These are phyloP conservation scores for Oligia strigilis DNA, from an alignment of 2,888 invertebrate genomes.

Conservation along the genomic window DNA sequence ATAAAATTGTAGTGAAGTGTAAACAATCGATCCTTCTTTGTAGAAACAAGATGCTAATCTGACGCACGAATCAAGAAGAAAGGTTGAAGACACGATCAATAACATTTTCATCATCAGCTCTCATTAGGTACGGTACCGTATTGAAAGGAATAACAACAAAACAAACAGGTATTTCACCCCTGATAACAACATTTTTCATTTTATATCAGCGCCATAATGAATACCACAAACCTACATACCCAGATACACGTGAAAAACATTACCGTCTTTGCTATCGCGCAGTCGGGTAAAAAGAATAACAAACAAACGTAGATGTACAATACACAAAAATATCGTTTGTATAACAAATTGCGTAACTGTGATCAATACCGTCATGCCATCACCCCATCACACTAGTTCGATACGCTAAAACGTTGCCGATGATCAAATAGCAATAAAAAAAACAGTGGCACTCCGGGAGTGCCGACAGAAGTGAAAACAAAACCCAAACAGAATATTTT, in stretches of 20 bases:
- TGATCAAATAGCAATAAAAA: constrained; percentile 3
- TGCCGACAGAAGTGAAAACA: too few species aligned
- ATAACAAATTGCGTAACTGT: constrained; percentile 14
- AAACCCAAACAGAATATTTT: too few species aligned
- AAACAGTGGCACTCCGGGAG: not conserved
- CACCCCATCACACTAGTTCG: not conserved
- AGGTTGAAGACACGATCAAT: not conserved
- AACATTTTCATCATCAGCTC: not conserved
- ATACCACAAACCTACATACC: not conserved
- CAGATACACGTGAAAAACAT: too few species aligned
- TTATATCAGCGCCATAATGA: not conserved
- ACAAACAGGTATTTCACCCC: not conserved
- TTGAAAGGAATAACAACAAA: not conserved
- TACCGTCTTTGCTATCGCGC: not conserved
- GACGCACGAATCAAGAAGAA: not conserved
- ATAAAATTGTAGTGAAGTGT: not conserved
- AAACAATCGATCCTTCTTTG: not conserved
- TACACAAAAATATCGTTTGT: not conserved
- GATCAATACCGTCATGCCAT: constrained; percentile 1
- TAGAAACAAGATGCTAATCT: not conserved
- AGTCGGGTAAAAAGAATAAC: not conserved
- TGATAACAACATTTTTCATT: not conserved
- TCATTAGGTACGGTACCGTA: not conserved
- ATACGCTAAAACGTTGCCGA: not conserved
- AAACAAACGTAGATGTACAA: constrained; percentile 5